phyloP scores from a whole-genome alignment of 2,797 vertebrate species.

The Halcyon badia region DNA sequence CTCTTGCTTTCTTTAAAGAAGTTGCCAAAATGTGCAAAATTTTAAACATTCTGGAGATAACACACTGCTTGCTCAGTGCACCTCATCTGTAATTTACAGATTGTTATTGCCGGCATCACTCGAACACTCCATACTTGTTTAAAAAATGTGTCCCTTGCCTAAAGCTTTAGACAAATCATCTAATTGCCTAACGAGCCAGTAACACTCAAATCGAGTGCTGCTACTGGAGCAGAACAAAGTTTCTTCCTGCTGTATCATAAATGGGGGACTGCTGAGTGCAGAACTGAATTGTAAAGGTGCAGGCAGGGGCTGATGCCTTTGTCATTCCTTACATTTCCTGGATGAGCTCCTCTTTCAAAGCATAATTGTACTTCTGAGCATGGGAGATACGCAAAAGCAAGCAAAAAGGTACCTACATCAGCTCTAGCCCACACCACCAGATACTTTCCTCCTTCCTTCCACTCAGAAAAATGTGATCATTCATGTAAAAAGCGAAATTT shows the following conservation, averaged over 20 bases:
- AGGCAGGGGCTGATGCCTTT: neutral
- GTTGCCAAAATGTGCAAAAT: slow-evolving; percentile 19
- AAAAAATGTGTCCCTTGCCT: neutral
- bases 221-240: neutral
- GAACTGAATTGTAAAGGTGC: neutral
- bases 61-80: slow-evolving; percentile 6
- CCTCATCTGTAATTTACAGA: slow-evolving; percentile 45
- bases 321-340: neutral
- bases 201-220: neutral
- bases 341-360: neutral
- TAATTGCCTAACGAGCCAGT: neutral
- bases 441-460: neutral
- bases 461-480: neutral
- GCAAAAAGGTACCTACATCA: neutral
- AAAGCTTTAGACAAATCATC: neutral
- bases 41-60: slow-evolving; percentile 45
- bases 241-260: neutral
- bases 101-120: neutral
- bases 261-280: neutral
- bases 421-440: neutral
- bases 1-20: slow-evolving; percentile 20
- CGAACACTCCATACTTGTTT: neutral
- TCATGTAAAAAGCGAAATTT: neutral
- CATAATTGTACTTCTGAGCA: neutral
- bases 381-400: neutral